A percentile compares a stretch with the other conserved stretches of the same genome.
Evolutionary conservation across 1,140 invertebrate genomes (phyloP).

Genomic region (Bursaphelenchus mucronatus): DNA sequence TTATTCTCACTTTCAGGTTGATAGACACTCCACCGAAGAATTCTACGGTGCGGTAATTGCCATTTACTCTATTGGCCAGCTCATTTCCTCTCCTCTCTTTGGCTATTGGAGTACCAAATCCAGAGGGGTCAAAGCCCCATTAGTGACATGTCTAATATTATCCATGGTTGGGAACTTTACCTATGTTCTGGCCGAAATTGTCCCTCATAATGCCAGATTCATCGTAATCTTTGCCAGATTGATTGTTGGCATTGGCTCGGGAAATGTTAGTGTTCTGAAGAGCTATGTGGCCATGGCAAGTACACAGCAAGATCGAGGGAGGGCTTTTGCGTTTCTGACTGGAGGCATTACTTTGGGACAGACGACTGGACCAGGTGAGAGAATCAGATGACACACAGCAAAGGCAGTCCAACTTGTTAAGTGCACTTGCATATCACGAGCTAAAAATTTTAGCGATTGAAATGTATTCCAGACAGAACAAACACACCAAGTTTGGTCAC

Average conservation of each 20-base stretch:
- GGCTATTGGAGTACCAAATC: slow-evolving; percentile 60
- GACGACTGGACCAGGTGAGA: slow-evolving; percentile 59
- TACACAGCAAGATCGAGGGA: neutral
- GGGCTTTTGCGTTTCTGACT: slow-evolving; percentile 4
- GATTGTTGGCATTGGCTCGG: slow-evolving; percentile 29
- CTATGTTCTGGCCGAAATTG: slow-evolving; percentile 57
- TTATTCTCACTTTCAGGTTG: slow-evolving; percentile 55
- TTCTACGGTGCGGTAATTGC: slow-evolving; percentile 62
- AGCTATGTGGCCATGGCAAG: slow-evolving; percentile 3
- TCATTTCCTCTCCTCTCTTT: slow-evolving; percentile 61
- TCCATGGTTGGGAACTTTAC: slow-evolving; percentile 60
- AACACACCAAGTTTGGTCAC: no score
- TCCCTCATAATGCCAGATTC: slow-evolving; percentile 23
- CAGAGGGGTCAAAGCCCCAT: slow-evolving; percentile 50
- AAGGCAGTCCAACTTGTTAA: no score
- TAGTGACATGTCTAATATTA: slow-evolving; percentile 56
- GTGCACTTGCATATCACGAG: no score
- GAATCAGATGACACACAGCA: no score
- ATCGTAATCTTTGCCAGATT: slow-evolving; percentile 36
- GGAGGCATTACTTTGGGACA: slow-evolving; percentile 61
- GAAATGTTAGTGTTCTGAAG: slow-evolving; percentile 3
- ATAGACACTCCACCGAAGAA: slow-evolving; percentile 53
- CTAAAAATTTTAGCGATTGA: no score
- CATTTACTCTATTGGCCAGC: slow-evolving; percentile 61
- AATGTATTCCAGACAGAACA: no score